Evolutionary conservation across 2,113 vertebrate genomes (phyloP).

Genomic region (Trogon melanurus): DNA sequence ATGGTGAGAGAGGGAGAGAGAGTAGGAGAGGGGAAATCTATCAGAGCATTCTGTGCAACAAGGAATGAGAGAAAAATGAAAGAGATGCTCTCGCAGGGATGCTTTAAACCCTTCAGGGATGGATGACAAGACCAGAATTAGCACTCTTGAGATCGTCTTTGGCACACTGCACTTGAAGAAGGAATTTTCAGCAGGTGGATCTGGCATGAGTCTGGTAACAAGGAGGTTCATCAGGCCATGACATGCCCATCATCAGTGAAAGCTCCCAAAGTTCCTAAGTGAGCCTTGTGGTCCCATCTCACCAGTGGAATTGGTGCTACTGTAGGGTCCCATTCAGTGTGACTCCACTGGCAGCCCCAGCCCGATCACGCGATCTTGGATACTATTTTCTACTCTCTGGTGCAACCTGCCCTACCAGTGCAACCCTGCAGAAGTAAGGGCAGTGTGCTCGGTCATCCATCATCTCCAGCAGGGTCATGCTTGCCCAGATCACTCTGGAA

Average conservation of each 20-base stretch:
- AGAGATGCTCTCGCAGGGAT: neutral
- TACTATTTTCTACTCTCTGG: neutral
- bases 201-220: neutral
- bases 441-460: neutral
- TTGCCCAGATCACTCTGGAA: neutral
- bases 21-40: neutral
- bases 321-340: neutral
- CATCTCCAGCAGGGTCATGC: neutral
- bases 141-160: neutral
- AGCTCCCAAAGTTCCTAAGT: neutral
- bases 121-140: neutral
- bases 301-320: neutral
- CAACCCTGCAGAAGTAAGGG: neutral
- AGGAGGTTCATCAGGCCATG: neutral
- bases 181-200: neutral
- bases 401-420: neutral
- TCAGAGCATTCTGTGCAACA: neutral
- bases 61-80: neutral
- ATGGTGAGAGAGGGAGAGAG: neutral
- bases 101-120: neutral
- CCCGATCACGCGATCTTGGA: neutral
- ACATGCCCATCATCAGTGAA: neutral
- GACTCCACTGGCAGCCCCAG: neutral
- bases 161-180: neutral
- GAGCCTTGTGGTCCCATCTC: neutral